Conservation (phyloP, 2,797 vertebrate genomes). For the Diglossa cyanea region DNA sequence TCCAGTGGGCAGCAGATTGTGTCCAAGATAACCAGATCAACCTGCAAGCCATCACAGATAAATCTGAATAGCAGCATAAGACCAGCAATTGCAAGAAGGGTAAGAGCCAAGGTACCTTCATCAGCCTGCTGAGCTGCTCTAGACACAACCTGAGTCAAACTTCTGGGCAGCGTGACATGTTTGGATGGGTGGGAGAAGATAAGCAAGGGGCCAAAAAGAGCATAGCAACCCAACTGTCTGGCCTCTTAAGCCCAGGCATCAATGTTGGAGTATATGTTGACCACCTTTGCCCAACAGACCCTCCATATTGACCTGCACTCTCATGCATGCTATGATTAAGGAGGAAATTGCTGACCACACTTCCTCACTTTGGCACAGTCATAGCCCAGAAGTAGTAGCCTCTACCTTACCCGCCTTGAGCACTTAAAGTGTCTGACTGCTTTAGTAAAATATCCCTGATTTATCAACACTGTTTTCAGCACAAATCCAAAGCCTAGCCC, state of each 20-base stretch:
- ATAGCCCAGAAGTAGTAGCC: not conserved
- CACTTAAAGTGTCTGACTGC: not conserved
- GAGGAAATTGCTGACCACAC: not conserved
- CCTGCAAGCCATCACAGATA: not conserved
- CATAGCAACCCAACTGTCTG: too few species aligned
- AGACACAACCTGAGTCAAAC: not conserved
- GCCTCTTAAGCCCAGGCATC: not conserved
- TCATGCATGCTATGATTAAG: not conserved
- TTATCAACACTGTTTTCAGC: not conserved
- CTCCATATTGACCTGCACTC: not conserved
- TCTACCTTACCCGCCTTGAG: not conserved
- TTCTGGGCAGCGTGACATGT: fast-evolving
- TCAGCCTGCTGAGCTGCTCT: not conserved
- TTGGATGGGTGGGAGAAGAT: not conserved
- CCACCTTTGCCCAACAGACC: not conserved
- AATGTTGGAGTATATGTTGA: too few species aligned
- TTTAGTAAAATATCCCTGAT: not conserved
- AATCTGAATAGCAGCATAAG: not conserved
- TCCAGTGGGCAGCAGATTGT: not conserved
- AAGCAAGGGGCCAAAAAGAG: not conserved
- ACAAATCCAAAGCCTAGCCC: not conserved
- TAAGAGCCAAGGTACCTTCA: not conserved
- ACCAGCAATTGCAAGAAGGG: not conserved
- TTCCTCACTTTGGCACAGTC: not conserved
- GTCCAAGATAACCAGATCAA: not conserved